phyloP scores from a whole-genome alignment of 2,113 vertebrate species.

The Rhombomys opimus region DNA sequence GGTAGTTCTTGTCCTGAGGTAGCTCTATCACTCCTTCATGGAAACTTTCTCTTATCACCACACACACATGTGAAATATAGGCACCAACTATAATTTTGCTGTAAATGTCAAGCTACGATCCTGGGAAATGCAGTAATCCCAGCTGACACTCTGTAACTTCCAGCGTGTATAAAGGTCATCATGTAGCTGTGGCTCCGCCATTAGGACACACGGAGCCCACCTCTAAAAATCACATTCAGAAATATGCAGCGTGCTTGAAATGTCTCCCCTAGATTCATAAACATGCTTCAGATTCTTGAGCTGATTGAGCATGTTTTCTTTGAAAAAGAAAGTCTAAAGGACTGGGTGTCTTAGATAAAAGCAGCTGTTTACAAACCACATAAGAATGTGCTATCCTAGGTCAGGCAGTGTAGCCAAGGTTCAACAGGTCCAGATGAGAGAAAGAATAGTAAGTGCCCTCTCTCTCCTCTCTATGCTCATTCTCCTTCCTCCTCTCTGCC shows the following conservation, averaged over 20 bases:
- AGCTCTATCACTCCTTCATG: not conserved
- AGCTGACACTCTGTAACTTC: not conserved
- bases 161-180: not conserved
- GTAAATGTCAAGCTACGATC: not conserved
- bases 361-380: not conserved
- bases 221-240: slow-evolving; percentile 26
- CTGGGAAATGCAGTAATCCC: not conserved
- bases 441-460: not conserved
- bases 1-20: not conserved
- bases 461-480: no score
- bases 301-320: not conserved
- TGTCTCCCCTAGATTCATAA: not conserved
- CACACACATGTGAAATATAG: not conserved
- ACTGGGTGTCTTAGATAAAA: not conserved
- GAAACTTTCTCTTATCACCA: not conserved
- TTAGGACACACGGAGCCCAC: not conserved
- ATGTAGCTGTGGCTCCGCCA: not conserved
- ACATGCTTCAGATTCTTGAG: not conserved
- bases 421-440: not conserved
- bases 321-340: not conserved
- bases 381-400: not conserved
- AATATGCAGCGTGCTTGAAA: not conserved
- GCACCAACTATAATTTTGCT: not conserved
- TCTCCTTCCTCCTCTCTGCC: not conserved
- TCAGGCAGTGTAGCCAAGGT: no score